phyloP scores from a whole-genome alignment of 2,888 invertebrate species.

The Trissolcus brochymenae region DNA sequence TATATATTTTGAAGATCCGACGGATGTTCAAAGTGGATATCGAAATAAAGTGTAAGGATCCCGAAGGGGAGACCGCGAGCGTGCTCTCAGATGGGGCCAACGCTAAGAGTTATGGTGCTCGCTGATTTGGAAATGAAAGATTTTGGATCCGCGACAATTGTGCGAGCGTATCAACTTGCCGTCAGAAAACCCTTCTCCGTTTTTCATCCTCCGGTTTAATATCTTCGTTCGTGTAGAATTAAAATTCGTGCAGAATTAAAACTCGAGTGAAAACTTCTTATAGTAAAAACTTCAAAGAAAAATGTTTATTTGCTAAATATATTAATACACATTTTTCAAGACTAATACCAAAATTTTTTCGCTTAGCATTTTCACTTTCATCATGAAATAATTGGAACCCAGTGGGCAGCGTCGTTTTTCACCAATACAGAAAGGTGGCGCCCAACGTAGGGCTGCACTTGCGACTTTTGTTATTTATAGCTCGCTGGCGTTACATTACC shows the following conservation, averaged over 20 bases:
- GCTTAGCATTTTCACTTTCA: not conserved
- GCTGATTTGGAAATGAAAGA: conserved; percentile 49
- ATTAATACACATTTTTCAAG: no score
- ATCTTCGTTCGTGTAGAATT: no score
- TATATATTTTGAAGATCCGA: conserved; percentile 48
- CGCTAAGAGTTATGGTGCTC: conserved; percentile 32
- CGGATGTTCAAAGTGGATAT: conserved; percentile 45
- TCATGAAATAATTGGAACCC: conserved; percentile 37
- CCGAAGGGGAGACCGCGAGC: conserved; percentile 14
- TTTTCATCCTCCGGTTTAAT: no score
- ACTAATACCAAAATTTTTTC: no score
- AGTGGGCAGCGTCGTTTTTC: conserved; percentile 62
- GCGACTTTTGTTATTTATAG: conserved; percentile 70
- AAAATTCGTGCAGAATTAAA: not conserved
- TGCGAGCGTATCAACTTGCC: conserved; percentile 7
- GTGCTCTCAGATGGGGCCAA: conserved; percentile 21
- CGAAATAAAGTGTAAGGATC: conserved; percentile 48
- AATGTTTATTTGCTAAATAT: no score
- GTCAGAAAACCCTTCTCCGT: not conserved
- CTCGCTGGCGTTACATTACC: conserved; percentile 62
- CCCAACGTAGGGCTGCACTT: conserved; percentile 63
- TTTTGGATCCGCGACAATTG: conserved; percentile 35
- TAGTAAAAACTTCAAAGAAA: no score
- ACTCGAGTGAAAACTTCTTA: not conserved
- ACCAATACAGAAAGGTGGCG: conserved; percentile 53